These are phyloP conservation scores for Alitta virens DNA, from an alignment of 2,888 invertebrate genomes.

Conservation along the genomic window DNA sequence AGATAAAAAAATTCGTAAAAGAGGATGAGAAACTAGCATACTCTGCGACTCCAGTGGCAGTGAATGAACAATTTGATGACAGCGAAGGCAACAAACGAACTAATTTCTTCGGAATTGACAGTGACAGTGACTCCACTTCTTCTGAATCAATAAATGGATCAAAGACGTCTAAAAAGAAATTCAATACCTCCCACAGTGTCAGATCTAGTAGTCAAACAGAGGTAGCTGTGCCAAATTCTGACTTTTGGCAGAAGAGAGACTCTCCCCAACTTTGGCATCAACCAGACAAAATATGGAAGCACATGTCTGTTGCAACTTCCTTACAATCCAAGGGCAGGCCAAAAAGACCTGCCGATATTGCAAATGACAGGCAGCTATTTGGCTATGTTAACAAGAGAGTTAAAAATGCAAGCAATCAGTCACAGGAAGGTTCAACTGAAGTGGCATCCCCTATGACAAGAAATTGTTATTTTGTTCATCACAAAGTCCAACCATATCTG, in stretches of 20 bases:
- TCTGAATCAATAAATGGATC: no score
- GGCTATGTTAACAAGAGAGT: background rate
- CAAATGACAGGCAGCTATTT: no score
- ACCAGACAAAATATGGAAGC: slow-evolving; percentile 8
- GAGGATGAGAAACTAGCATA: no score
- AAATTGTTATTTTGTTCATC: slow-evolving; percentile 37
- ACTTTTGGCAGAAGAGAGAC: background rate
- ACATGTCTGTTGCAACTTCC: background rate
- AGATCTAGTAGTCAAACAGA: no score
- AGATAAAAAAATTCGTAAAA: no score
- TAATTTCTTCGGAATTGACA: background rate
- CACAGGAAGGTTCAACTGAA: background rate
- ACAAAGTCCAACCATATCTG: slow-evolving; percentile 36
- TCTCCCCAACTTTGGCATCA: slow-evolving; percentile 1
- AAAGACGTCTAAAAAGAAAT: no score
- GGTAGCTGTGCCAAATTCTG: slow-evolving; percentile 1
- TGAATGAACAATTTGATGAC: background rate
- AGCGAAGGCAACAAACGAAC: background rate
- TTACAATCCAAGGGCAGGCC: no score
- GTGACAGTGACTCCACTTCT: background rate
- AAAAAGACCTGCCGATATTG: background rate
- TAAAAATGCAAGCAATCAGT: background rate
- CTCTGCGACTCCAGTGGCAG: background rate
- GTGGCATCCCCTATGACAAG: background rate
- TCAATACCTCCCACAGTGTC: no score